Evolutionary conservation across 1,140 invertebrate species (phyloP).

Genomic region (Lerema accius): DNA sequence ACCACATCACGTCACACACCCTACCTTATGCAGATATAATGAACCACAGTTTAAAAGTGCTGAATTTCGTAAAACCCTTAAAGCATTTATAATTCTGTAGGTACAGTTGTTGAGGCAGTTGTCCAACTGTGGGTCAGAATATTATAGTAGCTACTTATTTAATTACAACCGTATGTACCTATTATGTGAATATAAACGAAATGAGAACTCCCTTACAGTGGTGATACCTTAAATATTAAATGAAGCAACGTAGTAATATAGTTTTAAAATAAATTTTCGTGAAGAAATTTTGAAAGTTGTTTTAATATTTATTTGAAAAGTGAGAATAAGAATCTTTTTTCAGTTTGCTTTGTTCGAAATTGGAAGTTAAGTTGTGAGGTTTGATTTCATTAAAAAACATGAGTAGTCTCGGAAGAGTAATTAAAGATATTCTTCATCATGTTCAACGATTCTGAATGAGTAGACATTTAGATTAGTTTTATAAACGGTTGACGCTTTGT

Average conservation of each 20-base stretch:
- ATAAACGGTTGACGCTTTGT: too few species aligned
- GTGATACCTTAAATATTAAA: constrained; percentile 5
- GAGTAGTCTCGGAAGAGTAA: too few species aligned
- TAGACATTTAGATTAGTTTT: too few species aligned
- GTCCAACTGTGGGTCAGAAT: constrained; percentile 10
- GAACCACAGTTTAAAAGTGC: constrained; percentile 5
- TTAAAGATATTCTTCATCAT: too few species aligned
- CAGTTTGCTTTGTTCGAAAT: too few species aligned
- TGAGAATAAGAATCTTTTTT: too few species aligned
- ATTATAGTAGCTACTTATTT: constrained; percentile 21
- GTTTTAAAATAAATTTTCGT: background rate
- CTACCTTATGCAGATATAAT: constrained; percentile 9
- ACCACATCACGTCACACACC: constrained; percentile 9
- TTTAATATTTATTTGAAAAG: too few species aligned
- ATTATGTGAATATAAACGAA: background rate
- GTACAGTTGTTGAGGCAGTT: background rate
- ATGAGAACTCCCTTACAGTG: background rate
- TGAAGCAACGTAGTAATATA: background rate
- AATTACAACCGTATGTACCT: constrained; percentile 1
- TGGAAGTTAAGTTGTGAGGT: too few species aligned
- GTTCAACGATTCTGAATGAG: too few species aligned
- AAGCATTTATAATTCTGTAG: constrained; percentile 18
- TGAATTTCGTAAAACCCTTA: constrained; percentile 17
- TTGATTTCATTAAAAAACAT: too few species aligned
- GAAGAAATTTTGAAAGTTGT: too few species aligned